Evolutionary conservation across 2,888 invertebrate genomes (phyloP).

Genomic region (Drosophila dives): DNA sequence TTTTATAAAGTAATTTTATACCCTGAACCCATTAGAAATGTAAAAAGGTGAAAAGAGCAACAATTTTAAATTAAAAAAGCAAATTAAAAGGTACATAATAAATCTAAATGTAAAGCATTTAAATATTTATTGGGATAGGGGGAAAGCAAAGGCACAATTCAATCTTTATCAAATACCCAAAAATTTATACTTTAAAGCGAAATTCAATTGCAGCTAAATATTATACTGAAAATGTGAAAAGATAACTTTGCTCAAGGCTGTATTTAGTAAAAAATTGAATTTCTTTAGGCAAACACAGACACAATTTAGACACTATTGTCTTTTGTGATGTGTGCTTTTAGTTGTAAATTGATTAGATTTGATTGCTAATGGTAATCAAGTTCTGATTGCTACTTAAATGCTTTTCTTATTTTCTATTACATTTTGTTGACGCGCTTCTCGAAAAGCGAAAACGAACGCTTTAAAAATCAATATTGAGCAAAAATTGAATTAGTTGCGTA

Average conservation of each 20-base stretch:
- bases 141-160: not conserved
- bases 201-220: not conserved
- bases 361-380: constrained; percentile 62
- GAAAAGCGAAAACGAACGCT: constrained; percentile 15
- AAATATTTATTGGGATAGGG: not conserved
- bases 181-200: not conserved
- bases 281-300: not conserved
- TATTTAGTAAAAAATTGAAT: not conserved
- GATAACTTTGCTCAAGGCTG: constrained; percentile 5
- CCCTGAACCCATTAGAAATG: not conserved
- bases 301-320: constrained; percentile 25
- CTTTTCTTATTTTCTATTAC: constrained; percentile 47
- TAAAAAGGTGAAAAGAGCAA: not conserved
- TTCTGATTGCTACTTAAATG: constrained; percentile 67
- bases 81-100: not conserved
- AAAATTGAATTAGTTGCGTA: constrained; percentile 59
- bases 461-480: constrained; percentile 55
- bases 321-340: constrained; percentile 52
- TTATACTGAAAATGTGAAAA: constrained; percentile 1
- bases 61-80: not conserved
- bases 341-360: constrained; percentile 61
- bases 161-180: not conserved
- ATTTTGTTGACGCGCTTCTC: constrained; percentile 36
- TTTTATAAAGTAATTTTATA: not conserved
- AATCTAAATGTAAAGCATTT: not conserved